Conservation (phyloP, 2,113 vertebrate genomes). For the Nothoprocta perdicaria region DNA sequence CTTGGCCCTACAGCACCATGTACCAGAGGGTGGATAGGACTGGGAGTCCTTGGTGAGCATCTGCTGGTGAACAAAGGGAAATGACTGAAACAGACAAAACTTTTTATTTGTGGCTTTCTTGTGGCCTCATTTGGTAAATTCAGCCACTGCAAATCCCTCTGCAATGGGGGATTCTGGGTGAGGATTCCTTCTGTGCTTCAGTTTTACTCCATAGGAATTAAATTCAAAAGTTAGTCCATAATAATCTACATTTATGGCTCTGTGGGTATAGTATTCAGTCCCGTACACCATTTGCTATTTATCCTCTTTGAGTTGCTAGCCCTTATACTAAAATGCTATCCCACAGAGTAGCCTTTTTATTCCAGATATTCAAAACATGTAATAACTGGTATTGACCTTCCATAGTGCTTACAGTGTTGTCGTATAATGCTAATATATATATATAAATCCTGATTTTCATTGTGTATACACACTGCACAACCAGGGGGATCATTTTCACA, state of each 20-base stretch:
- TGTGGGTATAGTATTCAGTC: neutral
- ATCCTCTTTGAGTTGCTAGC: neutral
- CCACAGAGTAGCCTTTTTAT: neutral
- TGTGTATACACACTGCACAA: neutral
- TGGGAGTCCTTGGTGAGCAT: neutral
- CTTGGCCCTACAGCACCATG: neutral
- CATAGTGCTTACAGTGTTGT: neutral
- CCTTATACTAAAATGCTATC: neutral
- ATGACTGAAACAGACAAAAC: neutral
- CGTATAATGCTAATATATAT: neutral
- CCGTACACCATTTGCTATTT: neutral
- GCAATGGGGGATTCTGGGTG: neutral
- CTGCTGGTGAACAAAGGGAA: neutral
- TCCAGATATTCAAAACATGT: neutral
- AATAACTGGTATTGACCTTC: neutral
- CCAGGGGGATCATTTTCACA: neutral
- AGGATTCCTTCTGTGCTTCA: neutral
- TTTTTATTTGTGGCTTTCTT: neutral
- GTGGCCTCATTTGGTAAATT: neutral
- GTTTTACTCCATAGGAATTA: neutral
- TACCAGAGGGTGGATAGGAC: neutral
- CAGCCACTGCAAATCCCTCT: neutral
- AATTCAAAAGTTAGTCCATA: neutral
- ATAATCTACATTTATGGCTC: neutral
- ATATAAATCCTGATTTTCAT: slow-evolving; percentile 17